phyloP scores from a whole-genome alignment of 1,140 invertebrate species.

The Neodiprion lecontei region DNA sequence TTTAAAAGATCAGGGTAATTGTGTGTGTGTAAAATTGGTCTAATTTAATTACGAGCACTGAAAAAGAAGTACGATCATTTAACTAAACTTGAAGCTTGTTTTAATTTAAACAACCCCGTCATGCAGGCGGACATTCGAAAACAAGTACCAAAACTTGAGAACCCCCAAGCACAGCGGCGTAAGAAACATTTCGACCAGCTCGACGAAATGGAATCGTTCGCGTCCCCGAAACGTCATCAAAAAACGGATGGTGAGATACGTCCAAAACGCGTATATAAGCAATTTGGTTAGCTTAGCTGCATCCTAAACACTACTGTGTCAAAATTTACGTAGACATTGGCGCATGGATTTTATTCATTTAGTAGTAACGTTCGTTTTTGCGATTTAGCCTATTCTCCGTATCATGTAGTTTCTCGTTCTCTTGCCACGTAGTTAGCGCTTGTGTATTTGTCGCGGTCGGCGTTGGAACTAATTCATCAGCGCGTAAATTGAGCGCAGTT shows the following conservation, averaged over 20 bases:
- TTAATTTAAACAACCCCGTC: no score
- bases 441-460: neutral
- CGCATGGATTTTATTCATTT: conserved; percentile 33
- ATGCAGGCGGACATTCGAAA: conserved; percentile 40
- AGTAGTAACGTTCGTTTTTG: conserved; percentile 18
- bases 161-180: conserved; percentile 36
- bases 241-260: conserved; percentile 56
- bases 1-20: conserved; percentile 32
- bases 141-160: conserved; percentile 49
- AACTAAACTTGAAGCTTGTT: no score
- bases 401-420: conserved; percentile 25
- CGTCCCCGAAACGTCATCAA: conserved; percentile 52
- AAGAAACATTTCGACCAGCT: conserved; percentile 43
- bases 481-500: conserved; percentile 1
- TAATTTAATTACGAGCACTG: neutral
- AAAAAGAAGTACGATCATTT: no score
- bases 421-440: neutral
- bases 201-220: conserved; percentile 57
- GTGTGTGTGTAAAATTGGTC: conserved; percentile 25
- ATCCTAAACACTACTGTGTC: conserved; percentile 29
- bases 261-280: conserved; percentile 13
- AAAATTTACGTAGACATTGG: conserved; percentile 33
- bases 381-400: conserved; percentile 6
- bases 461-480: neutral
- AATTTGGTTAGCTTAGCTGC: conserved; percentile 9